Conservation (phyloP, 1,140 invertebrate genomes). For the Zaprionus vittiger region DNA sequence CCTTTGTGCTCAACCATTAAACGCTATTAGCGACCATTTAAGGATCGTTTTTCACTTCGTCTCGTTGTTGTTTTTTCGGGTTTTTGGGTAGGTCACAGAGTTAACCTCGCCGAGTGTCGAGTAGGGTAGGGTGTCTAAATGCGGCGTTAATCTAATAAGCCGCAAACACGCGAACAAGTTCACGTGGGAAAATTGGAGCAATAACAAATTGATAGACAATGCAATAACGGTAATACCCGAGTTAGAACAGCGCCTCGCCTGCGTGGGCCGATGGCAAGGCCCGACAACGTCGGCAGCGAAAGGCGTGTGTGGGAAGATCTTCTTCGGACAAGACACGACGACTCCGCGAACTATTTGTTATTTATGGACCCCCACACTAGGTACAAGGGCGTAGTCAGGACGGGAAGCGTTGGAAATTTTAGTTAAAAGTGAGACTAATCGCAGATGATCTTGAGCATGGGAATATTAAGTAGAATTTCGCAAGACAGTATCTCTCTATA, state of each 20-base stretch:
- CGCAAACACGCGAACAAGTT: conserved; percentile 77
- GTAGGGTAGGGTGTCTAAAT: conserved; percentile 56
- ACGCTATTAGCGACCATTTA: conserved; percentile 80
- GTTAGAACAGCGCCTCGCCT: conserved; percentile 8
- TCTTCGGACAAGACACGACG: not conserved
- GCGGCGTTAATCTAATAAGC: conserved; percentile 76
- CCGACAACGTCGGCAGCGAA: not conserved
- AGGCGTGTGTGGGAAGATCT: conserved; percentile 75
- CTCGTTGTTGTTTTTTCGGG: conserved; percentile 21
- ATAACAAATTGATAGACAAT: conserved; percentile 47
- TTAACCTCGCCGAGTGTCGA: conserved; percentile 19
- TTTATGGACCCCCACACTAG: conserved; percentile 56
- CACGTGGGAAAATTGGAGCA: conserved; percentile 81
- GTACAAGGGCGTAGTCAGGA: not conserved
- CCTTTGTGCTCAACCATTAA: conserved; percentile 76
- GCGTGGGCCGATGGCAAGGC: conserved; percentile 42
- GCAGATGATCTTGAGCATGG: not conserved
- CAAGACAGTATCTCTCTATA: no score
- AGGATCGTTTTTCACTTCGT: conserved; percentile 58
- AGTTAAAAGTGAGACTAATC: not conserved
- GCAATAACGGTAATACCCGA: conserved; percentile 7
- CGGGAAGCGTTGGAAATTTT: not conserved
- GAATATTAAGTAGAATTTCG: not conserved
- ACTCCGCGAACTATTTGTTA: conserved; percentile 40
- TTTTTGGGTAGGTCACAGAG: conserved; percentile 52